Evolutionary conservation across 2,113 vertebrate species (phyloP).

Genomic region (Electrona antarctica): DNA sequence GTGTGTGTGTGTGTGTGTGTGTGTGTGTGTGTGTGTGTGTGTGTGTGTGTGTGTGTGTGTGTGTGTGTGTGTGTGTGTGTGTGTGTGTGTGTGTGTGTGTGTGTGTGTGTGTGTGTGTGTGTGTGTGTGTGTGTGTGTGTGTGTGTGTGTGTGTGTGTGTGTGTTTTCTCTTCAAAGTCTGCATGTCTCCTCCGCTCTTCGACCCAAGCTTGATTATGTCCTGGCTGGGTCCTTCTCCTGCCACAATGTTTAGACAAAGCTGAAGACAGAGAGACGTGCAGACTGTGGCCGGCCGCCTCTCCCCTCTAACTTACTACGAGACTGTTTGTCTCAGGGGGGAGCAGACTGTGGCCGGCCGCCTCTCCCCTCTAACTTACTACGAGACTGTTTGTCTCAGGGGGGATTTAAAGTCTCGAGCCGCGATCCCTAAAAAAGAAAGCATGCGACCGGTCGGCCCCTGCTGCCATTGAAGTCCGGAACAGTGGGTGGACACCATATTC

Average conservation of each 20-base stretch:
- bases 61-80: too few species aligned
- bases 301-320: conserved; percentile 22
- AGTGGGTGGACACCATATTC: conserved; percentile 5
- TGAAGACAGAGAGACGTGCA: conserved; percentile 39
- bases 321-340: conserved; percentile 41
- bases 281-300: conserved; percentile 15
- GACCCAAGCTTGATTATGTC: conserved; percentile 23
- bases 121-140: too few species aligned
- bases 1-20: too few species aligned
- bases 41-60: too few species aligned
- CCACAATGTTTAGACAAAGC: conserved; percentile 59
- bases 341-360: conserved; percentile 12
- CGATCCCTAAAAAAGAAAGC: conserved; percentile 33
- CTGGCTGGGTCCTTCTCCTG: conserved; percentile 17
- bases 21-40: too few species aligned
- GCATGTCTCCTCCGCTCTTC: conserved; percentile 46
- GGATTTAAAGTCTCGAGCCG: conserved; percentile 30
- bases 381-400: conserved; percentile 39
- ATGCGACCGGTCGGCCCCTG: conserved; percentile 28
- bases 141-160: not conserved
- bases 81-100: too few species aligned
- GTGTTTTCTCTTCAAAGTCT: not conserved
- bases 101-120: too few species aligned
- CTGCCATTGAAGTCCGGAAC: conserved; percentile 10
- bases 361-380: conserved; percentile 15